A percentile compares a stretch with the other conserved stretches of the same genome.
Conservation (phyloP, 1,140 invertebrate genomes). For the Acromyrmex echinatior region DNA sequence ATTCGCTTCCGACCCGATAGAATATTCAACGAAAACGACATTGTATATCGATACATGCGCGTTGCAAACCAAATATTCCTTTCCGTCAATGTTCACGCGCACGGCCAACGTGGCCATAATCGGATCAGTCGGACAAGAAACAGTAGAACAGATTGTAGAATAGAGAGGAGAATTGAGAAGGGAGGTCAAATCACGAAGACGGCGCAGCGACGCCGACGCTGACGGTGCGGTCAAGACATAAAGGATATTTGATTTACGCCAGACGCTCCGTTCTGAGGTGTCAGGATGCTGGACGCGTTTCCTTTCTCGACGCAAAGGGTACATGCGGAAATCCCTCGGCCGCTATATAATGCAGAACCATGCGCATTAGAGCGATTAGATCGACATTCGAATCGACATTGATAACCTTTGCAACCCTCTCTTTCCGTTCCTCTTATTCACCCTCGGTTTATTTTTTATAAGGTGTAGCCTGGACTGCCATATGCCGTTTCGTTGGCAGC, state of each 20-base stretch:
- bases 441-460: conserved; percentile 50
- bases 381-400: conserved; percentile 67
- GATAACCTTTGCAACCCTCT: conserved; percentile 34
- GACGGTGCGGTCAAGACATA: not conserved
- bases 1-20: conserved; percentile 49
- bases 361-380: conserved; percentile 78
- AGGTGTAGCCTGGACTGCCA: conserved; percentile 40
- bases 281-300: conserved; percentile 49
- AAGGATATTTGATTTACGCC: conserved; percentile 68
- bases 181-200: conserved; percentile 39
- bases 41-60: conserved; percentile 29
- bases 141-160: not conserved
- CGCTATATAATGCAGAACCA: conserved; percentile 74
- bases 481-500: conserved; percentile 15
- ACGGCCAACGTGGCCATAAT: conserved; percentile 20
- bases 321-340: conserved; percentile 31
- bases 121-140: conserved; percentile 23
- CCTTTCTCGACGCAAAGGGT: conserved; percentile 14
- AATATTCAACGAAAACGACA: conserved; percentile 45
- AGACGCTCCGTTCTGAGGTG: conserved; percentile 33
- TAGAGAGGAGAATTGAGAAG: not conserved
- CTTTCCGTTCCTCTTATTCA: conserved; percentile 16
- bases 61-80: conserved; percentile 53
- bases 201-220: too few species aligned
- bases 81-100: conserved; percentile 36